Evolutionary conservation across 2,888 invertebrate genomes (phyloP).

Genomic region (Nymphalis c-album): DNA sequence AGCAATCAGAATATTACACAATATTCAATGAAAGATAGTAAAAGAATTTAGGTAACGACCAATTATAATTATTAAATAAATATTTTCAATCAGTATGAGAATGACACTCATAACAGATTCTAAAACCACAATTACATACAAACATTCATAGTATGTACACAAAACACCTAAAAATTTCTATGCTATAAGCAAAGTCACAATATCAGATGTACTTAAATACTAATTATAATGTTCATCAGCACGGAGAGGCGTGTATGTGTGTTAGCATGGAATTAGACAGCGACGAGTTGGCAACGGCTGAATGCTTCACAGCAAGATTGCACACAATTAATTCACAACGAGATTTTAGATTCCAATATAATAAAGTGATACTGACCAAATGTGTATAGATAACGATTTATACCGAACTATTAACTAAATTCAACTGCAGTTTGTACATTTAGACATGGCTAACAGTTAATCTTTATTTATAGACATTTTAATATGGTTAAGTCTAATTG

Average conservation of each 20-base stretch:
- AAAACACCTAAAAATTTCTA: slow-evolving; percentile 19
- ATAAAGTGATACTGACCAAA: slow-evolving; percentile 24
- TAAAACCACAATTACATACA: slow-evolving; percentile 8
- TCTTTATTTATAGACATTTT: not conserved
- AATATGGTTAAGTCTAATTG: not conserved
- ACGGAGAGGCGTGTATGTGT: not conserved
- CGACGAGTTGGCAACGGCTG: slow-evolving; percentile 58
- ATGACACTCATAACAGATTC: not conserved
- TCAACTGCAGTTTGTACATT: slow-evolving; percentile 1
- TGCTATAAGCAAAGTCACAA: slow-evolving; percentile 17
- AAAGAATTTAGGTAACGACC: no score
- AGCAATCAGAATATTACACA: slow-evolving; percentile 6
- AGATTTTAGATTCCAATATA: slow-evolving; percentile 33
- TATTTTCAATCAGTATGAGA: not conserved
- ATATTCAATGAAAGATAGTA: not conserved
- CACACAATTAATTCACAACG: slow-evolving; percentile 30
- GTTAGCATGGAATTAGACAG: slow-evolving; percentile 21
- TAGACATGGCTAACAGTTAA: not conserved
- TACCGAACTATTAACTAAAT: not conserved
- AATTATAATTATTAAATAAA: no score
- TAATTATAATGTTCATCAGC: not conserved
- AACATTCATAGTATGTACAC: slow-evolving; percentile 27
- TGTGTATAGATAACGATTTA: not conserved
- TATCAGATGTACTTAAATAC: slow-evolving; percentile 12
- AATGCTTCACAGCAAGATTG: slow-evolving; percentile 29